phyloP scores from a whole-genome alignment of 1,140 invertebrate species.

The Eriosoma lanigerum region DNA sequence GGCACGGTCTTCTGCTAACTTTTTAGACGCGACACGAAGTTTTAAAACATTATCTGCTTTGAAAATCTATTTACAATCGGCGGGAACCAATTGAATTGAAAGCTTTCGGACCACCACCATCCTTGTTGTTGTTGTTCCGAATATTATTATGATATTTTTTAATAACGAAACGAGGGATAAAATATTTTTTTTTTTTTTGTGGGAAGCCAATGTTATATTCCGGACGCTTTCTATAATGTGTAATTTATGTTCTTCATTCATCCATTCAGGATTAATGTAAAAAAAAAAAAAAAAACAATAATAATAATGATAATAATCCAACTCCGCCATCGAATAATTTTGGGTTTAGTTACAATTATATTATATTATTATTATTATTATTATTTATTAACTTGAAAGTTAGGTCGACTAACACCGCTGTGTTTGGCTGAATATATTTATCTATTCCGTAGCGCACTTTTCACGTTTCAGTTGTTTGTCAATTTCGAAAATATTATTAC shows the following conservation, averaged over 20 bases:
- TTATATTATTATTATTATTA: too few species aligned
- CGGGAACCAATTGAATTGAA: constrained; percentile 19
- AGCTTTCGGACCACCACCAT: neutral
- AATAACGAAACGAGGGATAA: neutral
- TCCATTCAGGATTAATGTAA: neutral
- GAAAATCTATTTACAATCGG: constrained; percentile 14
- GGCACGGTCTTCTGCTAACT: constrained; percentile 44
- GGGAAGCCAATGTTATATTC: neutral
- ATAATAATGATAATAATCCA: neutral
- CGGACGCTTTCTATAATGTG: neutral
- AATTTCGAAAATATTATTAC: too few species aligned
- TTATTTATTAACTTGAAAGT: too few species aligned
- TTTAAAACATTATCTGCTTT: constrained; percentile 38
- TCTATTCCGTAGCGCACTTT: too few species aligned
- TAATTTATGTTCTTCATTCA: neutral
- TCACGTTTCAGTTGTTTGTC: too few species aligned
- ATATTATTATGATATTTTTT: neutral
- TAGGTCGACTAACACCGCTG: too few species aligned
- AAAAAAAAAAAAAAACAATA: too few species aligned
- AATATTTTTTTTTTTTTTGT: too few species aligned
- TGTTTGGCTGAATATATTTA: too few species aligned
- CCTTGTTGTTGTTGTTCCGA: neutral
- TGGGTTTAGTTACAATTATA: too few species aligned
- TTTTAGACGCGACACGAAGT: constrained; percentile 42
- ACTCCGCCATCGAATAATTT: too few species aligned